Percentiles rank a stretch among this genome's conserved stretches.
Conservation (phyloP, 2,113 vertebrate species). For the Passer domesticus region DNA sequence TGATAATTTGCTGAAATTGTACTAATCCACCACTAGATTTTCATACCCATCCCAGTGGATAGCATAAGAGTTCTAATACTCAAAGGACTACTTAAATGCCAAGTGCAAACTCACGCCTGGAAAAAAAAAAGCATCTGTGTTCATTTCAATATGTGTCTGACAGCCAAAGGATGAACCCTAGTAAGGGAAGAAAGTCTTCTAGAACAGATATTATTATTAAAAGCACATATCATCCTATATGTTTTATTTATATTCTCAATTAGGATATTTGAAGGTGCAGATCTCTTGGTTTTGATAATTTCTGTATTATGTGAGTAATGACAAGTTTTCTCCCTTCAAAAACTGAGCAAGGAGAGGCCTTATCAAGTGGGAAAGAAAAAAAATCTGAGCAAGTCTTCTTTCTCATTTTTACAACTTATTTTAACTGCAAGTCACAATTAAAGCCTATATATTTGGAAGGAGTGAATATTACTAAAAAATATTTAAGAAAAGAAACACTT, state of each 20-base stretch:
- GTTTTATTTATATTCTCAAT: not conserved
- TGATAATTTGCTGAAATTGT: not conserved
- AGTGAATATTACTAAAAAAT: not conserved
- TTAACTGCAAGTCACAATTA: not conserved
- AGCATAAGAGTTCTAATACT: not conserved
- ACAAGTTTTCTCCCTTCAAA: not conserved
- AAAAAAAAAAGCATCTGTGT: not conserved
- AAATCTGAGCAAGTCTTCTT: not conserved
- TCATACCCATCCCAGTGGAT: not conserved
- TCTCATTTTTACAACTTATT: not conserved
- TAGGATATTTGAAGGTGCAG: not conserved
- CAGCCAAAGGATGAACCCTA: not conserved
- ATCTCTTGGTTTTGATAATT: not conserved
- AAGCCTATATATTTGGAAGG: not conserved
- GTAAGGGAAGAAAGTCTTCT: not conserved
- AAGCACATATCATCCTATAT: not conserved
- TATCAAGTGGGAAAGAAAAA: not conserved
- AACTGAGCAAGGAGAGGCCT: not conserved
- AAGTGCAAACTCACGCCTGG: not conserved
- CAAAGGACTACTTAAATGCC: not conserved
- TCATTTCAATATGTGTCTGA: not conserved
- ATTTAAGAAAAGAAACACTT: not conserved
- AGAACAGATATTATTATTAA: not conserved
- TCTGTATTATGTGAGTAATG: not conserved
- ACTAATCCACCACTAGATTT: not conserved